Evolutionary conservation across 92 coral and sea anemone genomes (phyloP).

Genomic region (Palythoa caribaeorum): DNA sequence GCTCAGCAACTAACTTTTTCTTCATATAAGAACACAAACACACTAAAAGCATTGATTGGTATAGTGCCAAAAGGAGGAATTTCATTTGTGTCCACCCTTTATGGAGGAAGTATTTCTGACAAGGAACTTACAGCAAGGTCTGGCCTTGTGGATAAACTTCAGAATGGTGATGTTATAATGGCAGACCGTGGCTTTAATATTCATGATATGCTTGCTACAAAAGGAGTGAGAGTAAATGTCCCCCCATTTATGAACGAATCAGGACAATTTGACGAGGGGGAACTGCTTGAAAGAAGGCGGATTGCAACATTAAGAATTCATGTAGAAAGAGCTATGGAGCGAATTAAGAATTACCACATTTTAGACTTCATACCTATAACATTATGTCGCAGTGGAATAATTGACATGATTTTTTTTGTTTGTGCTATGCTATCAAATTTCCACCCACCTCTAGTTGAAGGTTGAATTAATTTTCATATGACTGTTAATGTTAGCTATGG

Average conservation of each 20-base stretch:
- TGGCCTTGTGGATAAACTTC: constrained; percentile 59
- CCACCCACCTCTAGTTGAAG: constrained; percentile 65
- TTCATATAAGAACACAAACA: too few relatives aligned
- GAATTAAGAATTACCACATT: constrained; percentile 71
- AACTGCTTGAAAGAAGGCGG: constrained; percentile 50
- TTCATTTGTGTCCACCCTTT: constrained; percentile 65
- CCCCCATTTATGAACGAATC: constrained; percentile 67
- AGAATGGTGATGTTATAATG: constrained; percentile 62
- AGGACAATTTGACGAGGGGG: constrained; percentile 62
- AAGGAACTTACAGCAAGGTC: background rate
- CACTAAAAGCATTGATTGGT: too few relatives aligned
- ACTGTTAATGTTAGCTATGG: background rate
- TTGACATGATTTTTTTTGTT: constrained; percentile 65
- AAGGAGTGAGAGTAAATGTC: constrained; percentile 73
- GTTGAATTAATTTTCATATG: constrained; percentile 25
- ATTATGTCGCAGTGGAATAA: constrained; percentile 61
- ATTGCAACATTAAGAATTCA: background rate
- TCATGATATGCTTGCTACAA: constrained; percentile 16
- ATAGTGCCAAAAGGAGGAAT: constrained; percentile 41
- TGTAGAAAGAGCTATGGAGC: constrained; percentile 62
- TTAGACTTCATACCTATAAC: constrained; percentile 64
- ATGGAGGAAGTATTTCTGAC: constrained; percentile 66
- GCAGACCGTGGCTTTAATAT: background rate
- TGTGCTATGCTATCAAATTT: constrained; percentile 74
- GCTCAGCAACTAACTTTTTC: too few relatives aligned